Base-by-base conservation (phyloP, 2,113 vertebrate genomes). In the Rhabdornis inornatus region DNA sequence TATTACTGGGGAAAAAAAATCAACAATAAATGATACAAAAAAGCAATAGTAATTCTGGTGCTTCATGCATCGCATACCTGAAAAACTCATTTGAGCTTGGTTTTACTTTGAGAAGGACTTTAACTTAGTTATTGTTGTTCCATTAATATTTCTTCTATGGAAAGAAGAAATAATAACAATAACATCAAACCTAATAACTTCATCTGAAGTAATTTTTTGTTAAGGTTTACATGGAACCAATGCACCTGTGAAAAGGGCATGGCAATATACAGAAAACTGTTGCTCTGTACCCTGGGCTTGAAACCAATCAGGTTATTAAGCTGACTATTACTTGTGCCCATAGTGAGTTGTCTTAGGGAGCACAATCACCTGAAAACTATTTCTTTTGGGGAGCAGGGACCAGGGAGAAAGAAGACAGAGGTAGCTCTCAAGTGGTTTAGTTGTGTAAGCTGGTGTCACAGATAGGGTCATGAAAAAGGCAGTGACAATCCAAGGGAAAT, bases 21-120 rank as follows among this genome's bases (percentile, higher is more conserved):
- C n/a, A 85, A 39, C 61, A 40, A 65, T 47, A 78, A 84, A 39
- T 79, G 2, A 40, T 63, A 78, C 70, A 40, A 85, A 76, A 49
- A 76, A 49, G 13, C n/a, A 86, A 18, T 60, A 87, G 9, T 22
- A 52, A n/a, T 28, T 35, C 33, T 71, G 14, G 12, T 63, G 31
- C 31, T 92, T 85, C 64, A 25, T 85, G 31, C 23, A 11, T 42
- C 89, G 40, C 35, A 37, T 50, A 61, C 24, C 33, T 88, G 50
- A 87, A 72, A 79, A 87, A 42, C 6, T 5, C 12, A 59, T 77
- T 55, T 77, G 18, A 90, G 19, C 40, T 87, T 69, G 25, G 30
- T 65, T 93, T 83, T 94, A 18, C 52, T 92, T 89, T 64, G 37
- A 83, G 64, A 87, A 82, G 16, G 28, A 28, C 45, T 91, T 84